Evolutionary conservation across 1,140 invertebrate genomes (phyloP).

Genomic region (Ips typographus): DNA sequence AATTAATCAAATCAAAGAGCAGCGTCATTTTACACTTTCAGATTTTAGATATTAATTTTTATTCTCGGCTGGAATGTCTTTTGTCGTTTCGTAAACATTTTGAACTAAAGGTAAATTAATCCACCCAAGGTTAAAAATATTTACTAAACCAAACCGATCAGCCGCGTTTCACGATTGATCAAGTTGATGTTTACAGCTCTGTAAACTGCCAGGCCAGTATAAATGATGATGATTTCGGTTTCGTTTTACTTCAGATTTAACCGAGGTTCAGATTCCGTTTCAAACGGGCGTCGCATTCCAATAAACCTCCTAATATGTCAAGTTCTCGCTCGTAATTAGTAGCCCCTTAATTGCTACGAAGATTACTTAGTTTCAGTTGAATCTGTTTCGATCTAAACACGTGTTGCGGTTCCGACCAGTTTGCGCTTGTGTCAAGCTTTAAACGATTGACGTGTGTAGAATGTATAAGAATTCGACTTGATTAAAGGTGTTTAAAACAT

Average conservation of each 20-base stretch:
- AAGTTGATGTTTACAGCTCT: constrained; percentile 1
- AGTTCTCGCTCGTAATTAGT: constrained; percentile 2
- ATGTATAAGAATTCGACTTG: no score
- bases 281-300: neutral
- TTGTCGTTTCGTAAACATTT: no score
- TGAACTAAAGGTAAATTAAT: no score
- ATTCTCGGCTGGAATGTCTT: no score
- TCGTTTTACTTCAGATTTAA: neutral
- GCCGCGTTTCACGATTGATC: neutral
- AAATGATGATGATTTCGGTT: constrained; percentile 4
- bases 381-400: neutral
- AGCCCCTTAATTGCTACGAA: constrained; percentile 1
- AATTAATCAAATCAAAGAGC: no score
- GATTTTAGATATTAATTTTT: no score
- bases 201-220: neutral
- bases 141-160: neutral
- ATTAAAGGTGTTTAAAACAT: no score
- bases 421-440: no score
- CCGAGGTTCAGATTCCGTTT: neutral
- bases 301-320: constrained; percentile 1
- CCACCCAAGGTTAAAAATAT: neutral
- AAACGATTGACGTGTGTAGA: no score
- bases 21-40: no score
- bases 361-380: neutral
- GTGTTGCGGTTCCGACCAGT: neutral